Evolutionary conservation across 2,113 vertebrate species (phyloP).

Genomic region (Pachyramphus minor): DNA sequence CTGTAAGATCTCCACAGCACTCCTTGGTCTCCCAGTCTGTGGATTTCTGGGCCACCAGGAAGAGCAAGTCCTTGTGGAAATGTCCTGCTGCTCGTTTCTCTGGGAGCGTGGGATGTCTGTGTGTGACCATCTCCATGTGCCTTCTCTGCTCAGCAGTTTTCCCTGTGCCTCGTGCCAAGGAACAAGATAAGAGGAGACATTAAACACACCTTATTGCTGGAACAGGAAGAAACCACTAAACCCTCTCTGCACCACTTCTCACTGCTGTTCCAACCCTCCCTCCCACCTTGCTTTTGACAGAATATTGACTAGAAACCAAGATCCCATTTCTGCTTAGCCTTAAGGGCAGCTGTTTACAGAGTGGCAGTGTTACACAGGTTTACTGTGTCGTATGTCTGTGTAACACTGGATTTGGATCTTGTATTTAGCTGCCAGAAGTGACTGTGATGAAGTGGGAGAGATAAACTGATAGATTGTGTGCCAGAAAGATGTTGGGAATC

Average conservation of each 20-base stretch:
- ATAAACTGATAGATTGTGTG: slow-evolving; percentile 90
- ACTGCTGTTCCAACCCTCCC: background rate
- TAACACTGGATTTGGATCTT: slow-evolving; percentile 85
- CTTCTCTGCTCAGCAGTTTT: background rate
- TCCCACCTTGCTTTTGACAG: slow-evolving; percentile 62
- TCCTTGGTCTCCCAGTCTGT: background rate
- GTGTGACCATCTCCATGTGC: background rate
- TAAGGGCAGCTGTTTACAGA: slow-evolving; percentile 77
- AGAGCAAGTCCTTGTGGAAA: background rate
- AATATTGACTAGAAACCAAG: slow-evolving; percentile 67
- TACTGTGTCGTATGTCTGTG: slow-evolving; percentile 78
- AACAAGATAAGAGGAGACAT: background rate
- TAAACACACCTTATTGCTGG: background rate
- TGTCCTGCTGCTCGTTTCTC: background rate
- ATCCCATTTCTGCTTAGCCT: slow-evolving; percentile 72
- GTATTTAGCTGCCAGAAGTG: slow-evolving; percentile 87
- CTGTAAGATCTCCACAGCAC: rapidly evolving
- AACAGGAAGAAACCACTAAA: background rate
- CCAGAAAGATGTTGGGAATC: slow-evolving; percentile 83
- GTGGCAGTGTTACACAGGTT: slow-evolving; percentile 71
- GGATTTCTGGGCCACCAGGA: background rate
- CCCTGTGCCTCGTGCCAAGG: background rate
- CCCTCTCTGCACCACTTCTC: slow-evolving; percentile 4
- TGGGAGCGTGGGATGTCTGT: rapidly evolving
- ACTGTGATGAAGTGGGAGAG: slow-evolving; percentile 88